Percentiles rank a stretch among this genome's conserved stretches.
phyloP scores from a whole-genome alignment of 2,113 vertebrate genomes.

The Pterocles gutturalis region DNA sequence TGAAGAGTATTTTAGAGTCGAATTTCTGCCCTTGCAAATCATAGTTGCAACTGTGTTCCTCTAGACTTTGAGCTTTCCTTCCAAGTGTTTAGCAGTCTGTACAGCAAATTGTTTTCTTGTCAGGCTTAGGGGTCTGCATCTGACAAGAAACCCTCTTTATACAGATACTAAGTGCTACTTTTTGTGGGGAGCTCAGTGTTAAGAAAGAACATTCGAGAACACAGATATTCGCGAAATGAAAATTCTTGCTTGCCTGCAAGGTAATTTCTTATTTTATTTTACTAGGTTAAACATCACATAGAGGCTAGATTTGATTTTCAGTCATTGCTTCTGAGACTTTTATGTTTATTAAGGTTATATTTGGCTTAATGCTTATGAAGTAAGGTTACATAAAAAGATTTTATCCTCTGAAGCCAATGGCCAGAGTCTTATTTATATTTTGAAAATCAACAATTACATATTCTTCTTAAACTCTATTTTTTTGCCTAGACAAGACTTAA shows the following conservation, averaged over 20 bases:
- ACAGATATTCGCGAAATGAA: conserved; percentile 31
- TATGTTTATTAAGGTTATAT: background rate
- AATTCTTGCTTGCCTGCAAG: background rate
- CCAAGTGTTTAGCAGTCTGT: conserved; percentile 27
- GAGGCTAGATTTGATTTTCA: conserved; percentile 14
- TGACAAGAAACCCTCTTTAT: background rate
- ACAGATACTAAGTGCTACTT: conserved; percentile 15
- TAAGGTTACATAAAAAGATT: background rate
- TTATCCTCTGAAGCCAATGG: background rate
- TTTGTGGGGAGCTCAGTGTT: background rate
- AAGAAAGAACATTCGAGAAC: conserved; percentile 16
- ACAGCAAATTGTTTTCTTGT: conserved; percentile 56
- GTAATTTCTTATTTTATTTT: conserved; percentile 5
- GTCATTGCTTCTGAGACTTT: background rate
- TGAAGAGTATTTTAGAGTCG: conserved; percentile 44
- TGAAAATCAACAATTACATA: background rate
- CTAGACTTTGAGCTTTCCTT: conserved; percentile 53
- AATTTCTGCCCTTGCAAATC: conserved; percentile 44
- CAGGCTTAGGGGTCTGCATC: conserved; percentile 32
- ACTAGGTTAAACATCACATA: background rate
- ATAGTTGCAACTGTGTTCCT: background rate
- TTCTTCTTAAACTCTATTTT: background rate
- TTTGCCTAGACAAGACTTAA: background rate
- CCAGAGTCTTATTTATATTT: background rate
- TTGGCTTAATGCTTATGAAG: background rate